Percentiles rank a stretch among this genome's conserved stretches.
Conservation (phyloP, 2,888 invertebrate genomes). For the Plebejus melissa region DNA sequence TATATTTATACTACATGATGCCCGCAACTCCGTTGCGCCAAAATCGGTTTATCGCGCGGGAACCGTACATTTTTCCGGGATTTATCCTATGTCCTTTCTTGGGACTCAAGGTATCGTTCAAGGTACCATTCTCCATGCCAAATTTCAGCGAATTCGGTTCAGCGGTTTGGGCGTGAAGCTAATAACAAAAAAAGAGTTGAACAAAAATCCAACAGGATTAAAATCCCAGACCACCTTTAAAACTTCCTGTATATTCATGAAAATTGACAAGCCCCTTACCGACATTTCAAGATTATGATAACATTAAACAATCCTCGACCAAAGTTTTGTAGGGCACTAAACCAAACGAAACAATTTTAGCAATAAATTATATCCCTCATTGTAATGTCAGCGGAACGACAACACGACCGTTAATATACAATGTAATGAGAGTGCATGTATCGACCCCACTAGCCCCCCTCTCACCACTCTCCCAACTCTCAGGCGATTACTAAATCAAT, state of each 20-base stretch:
- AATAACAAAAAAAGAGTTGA: not conserved
- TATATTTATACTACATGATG: too few species aligned
- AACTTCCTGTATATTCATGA: not conserved
- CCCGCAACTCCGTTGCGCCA: too few species aligned
- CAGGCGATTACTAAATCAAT: constrained; percentile 18
- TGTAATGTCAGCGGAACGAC: constrained; percentile 7
- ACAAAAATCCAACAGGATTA: not conserved
- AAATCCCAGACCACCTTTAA: not conserved
- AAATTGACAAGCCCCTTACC: too few species aligned
- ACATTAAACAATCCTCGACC: not conserved
- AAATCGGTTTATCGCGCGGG: too few species aligned
- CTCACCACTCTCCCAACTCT: not conserved
- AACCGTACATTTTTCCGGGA: too few species aligned
- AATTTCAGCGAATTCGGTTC: too few species aligned
- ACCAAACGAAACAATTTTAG: constrained; percentile 4
- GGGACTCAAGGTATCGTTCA: too few species aligned
- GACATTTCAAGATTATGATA: too few species aligned
- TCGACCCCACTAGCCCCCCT: constrained; percentile 16
- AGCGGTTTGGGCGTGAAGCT: too few species aligned
- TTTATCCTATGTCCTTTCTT: too few species aligned
- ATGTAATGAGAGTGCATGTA: constrained; percentile 27
- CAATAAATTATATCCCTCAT: constrained; percentile 9
- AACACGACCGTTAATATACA: constrained; percentile 12
- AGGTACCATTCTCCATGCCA: too few species aligned
- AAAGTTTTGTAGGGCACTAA: not conserved